phyloP scores from a whole-genome alignment of 1,140 invertebrate species.

The Penaeus japonicus region DNA sequence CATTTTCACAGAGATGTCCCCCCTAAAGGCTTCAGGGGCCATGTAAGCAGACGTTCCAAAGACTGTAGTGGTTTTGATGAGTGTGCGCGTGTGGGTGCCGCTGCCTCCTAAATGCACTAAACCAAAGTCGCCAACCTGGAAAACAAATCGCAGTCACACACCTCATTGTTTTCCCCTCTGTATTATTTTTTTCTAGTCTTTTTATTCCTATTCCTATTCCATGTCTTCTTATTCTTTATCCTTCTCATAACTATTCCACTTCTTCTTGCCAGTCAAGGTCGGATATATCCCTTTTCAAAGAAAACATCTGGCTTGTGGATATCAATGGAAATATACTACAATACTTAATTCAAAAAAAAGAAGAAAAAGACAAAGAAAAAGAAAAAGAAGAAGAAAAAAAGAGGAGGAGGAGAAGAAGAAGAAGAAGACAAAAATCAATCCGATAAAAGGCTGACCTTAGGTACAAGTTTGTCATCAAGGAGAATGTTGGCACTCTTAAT shows the following conservation, averaged over 20 bases:
- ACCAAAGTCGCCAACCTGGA: conserved; percentile 78
- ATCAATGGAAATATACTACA: neutral
- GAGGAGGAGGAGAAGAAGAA: neutral
- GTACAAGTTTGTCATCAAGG: conserved; percentile 70
- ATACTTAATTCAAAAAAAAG: neutral
- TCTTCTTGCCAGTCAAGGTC: no score
- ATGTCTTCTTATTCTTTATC: no score
- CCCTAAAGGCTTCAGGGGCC: conserved; percentile 76
- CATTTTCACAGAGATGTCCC: conserved; percentile 76
- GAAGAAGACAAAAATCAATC: neutral
- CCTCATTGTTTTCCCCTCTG: no score
- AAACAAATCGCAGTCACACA: conserved; percentile 50
- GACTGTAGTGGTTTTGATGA: conserved; percentile 67
- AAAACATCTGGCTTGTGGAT: neutral
- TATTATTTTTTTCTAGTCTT: no score
- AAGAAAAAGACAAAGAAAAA: neutral
- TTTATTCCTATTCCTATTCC: no score
- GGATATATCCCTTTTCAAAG: no score
- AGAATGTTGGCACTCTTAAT: conserved; percentile 81
- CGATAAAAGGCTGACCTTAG: conserved; percentile 69
- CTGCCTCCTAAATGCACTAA: conserved; percentile 69
- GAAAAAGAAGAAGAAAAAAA: neutral
- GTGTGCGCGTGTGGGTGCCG: conserved; percentile 61
- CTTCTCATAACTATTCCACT: no score
- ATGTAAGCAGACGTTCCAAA: conserved; percentile 79